Percentiles rank a stretch among this genome's conserved stretches.
Conservation (phyloP, 2,797 vertebrate species). For the Macropodus opercularis region DNA sequence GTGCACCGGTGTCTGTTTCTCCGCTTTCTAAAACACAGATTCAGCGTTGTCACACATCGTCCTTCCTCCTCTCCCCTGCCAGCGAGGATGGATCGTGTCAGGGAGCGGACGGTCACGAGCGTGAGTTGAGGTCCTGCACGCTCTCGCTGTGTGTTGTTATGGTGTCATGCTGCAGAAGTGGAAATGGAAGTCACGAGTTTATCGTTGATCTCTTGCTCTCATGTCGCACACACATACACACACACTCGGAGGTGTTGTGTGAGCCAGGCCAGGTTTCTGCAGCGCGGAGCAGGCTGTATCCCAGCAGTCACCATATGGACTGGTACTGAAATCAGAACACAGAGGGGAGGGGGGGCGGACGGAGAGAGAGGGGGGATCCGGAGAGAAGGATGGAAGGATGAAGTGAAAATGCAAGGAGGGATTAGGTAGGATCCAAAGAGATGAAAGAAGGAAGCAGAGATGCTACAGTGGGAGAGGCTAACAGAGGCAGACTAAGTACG, state of each 20-base stretch:
- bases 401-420: neutral
- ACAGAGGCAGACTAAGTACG: neutral
- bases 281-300: slow-evolving; percentile 74
- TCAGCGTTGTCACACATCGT: slow-evolving; percentile 18
- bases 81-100: slow-evolving; percentile 55
- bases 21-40: neutral
- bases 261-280: slow-evolving; percentile 70
- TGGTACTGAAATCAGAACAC: slow-evolving; percentile 63
- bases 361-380: neutral
- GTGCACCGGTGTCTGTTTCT: neutral
- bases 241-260: slow-evolving; percentile 34
- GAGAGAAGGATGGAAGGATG: slow-evolving; percentile 1
- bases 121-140: slow-evolving; percentile 3
- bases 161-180: slow-evolving; percentile 33
- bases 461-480: neutral
- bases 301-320: slow-evolving; percentile 84
- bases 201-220: slow-evolving; percentile 3
- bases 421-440: neutral
- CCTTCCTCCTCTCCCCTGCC: slow-evolving; percentile 20
- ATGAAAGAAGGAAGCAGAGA: neutral
- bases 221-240: slow-evolving; percentile 24
- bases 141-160: slow-evolving; percentile 50
- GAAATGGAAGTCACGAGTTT: slow-evolving; percentile 31
- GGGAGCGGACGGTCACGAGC: slow-evolving; percentile 50
- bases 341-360: slow-evolving; percentile 28